phyloP scores from a whole-genome alignment of 2,113 vertebrate genomes.

The Bubo scandiacus region DNA sequence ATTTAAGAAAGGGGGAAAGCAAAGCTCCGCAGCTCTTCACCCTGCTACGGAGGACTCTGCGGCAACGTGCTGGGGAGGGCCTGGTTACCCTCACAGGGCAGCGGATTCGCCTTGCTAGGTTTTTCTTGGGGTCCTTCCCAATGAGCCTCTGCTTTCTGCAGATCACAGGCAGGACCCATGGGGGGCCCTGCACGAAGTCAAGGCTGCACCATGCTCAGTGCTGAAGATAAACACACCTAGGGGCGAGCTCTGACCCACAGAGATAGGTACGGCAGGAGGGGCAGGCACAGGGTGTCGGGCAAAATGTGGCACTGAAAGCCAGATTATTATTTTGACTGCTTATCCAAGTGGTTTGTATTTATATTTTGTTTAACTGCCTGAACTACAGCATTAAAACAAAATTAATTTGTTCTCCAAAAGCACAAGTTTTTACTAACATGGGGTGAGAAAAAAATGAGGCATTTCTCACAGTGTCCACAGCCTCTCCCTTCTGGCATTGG shows the following conservation, averaged over 20 bases:
- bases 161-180: neutral
- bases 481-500: neutral
- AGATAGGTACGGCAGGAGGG: neutral
- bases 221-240: neutral
- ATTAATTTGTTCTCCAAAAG: neutral
- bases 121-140: neutral
- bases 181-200: neutral
- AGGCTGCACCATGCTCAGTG: rapidly evolving
- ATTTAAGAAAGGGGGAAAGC: neutral
- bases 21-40: neutral
- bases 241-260: rapidly evolving
- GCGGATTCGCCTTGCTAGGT: rapidly evolving
- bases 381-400: neutral
- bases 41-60: rapidly evolving
- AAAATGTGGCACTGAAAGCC: neutral
- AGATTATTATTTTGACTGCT: neutral
- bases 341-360: neutral
- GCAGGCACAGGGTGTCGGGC: neutral
- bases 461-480: neutral
- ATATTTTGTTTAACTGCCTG: neutral
- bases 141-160: rapidly evolving
- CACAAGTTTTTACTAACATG: neutral
- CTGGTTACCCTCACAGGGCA: neutral
- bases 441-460: neutral
- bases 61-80: rapidly evolving